Percentiles rank a stretch among this genome's conserved stretches.
These are phyloP conservation scores for Marronus borbonicus DNA, from an alignment of 2,888 invertebrate genomes.

Conservation along the genomic window DNA sequence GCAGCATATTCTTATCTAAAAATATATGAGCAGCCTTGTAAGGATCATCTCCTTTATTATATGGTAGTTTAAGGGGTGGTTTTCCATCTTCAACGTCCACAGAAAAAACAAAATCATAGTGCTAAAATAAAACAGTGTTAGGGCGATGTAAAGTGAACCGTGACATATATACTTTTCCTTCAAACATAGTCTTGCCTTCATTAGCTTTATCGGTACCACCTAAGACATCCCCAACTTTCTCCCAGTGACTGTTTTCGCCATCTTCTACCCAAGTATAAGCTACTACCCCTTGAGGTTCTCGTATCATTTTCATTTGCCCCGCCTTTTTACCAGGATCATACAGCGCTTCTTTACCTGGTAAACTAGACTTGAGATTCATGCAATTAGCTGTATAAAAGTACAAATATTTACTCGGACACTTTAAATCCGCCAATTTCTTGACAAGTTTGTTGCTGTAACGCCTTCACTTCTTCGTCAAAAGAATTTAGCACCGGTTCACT, in stretches of 20 bases:
- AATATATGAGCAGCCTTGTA: slow-evolving; percentile 94
- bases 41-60: slow-evolving; percentile 91
- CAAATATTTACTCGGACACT: slow-evolving; percentile 79
- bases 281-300: slow-evolving; percentile 81
- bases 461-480: slow-evolving; percentile 83
- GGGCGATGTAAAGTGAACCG: neutral
- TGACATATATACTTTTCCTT: slow-evolving; percentile 79
- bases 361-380: slow-evolving; percentile 69
- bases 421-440: slow-evolving; percentile 90
- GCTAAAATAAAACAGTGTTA: slow-evolving; percentile 66
- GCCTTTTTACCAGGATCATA: slow-evolving; percentile 83
- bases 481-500: slow-evolving; percentile 74
- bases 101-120: slow-evolving; percentile 96
- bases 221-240: slow-evolving; percentile 90
- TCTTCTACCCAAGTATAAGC: slow-evolving; percentile 86
- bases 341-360: slow-evolving; percentile 87
- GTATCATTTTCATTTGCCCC: slow-evolving; percentile 89
- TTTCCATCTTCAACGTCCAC: slow-evolving; percentile 96
- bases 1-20: slow-evolving; percentile 87
- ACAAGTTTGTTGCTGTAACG: slow-evolving; percentile 75
- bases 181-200: slow-evolving; percentile 83
- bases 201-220: slow-evolving; percentile 79
- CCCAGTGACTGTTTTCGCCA: slow-evolving; percentile 77
- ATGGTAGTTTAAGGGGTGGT: slow-evolving; percentile 92
- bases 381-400: slow-evolving; percentile 29